A percentile compares a stretch with the other conserved stretches of the same genome.
Conservation (phyloP, 2,113 vertebrate species). For the Strix uralensis region DNA sequence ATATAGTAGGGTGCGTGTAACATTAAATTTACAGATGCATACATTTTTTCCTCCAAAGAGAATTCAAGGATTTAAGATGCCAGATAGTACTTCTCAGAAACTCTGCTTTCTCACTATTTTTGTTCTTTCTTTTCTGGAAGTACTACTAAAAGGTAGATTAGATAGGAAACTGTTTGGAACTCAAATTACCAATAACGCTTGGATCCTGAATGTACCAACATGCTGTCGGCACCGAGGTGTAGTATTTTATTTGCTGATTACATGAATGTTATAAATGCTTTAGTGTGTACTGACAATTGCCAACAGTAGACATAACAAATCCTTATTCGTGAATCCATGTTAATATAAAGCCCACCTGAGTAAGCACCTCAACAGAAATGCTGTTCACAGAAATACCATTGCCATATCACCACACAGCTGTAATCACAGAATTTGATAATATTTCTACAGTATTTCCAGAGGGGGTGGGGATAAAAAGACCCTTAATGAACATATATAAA, state of each 20-base stretch:
- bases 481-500: conserved; percentile 8
- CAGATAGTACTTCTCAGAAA: neutral
- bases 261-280: neutral
- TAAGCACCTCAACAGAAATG: neutral
- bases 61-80: neutral
- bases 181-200: neutral
- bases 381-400: neutral
- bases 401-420: neutral
- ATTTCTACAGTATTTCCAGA: neutral
- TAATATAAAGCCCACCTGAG: neutral
- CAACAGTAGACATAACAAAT: neutral
- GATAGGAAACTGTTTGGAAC: neutral
- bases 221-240: neutral
- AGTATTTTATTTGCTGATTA: neutral
- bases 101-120: neutral
- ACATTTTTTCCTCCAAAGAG: neutral
- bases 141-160: neutral
- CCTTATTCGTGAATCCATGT: neutral
- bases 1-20: rapidly evolving
- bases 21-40: neutral
- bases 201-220: neutral
- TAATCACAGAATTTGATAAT: neutral
- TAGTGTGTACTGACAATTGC: neutral
- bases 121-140: neutral
- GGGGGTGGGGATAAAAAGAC: neutral